Conservation (phyloP, 2,113 vertebrate species). For the Rhynchopsitta pachyrhyncha region DNA sequence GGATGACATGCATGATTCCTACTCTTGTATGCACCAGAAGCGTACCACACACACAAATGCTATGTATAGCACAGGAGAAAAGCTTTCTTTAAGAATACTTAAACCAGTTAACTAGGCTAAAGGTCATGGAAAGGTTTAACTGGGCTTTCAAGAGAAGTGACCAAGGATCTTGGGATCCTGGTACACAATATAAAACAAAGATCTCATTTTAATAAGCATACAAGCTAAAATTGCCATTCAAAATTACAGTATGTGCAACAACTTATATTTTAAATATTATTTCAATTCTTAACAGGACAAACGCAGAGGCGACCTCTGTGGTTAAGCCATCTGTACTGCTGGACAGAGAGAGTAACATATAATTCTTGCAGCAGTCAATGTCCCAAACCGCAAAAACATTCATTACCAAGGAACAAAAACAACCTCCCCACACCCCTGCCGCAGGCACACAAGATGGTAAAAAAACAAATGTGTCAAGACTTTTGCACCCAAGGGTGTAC, state of each 20-base stretch:
- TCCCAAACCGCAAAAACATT: constrained; percentile 36
- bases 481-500: background rate
- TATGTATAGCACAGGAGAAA: background rate
- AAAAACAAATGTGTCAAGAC: constrained; percentile 14
- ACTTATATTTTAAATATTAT: constrained; percentile 40
- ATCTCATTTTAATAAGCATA: constrained; percentile 11
- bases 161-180: background rate
- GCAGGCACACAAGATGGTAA: background rate
- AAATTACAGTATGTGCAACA: constrained; percentile 20
- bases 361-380: constrained; percentile 22
- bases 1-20: background rate
- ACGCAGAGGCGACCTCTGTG: background rate
- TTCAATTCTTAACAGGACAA: constrained; percentile 15
- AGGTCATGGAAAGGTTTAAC: constrained; percentile 20
- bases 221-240: constrained; percentile 9
- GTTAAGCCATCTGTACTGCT: constrained; percentile 18
- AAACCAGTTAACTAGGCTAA: constrained; percentile 1
- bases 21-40: background rate
- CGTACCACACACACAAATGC: background rate
- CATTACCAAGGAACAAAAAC: constrained; percentile 33
- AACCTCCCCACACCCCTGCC: background rate
- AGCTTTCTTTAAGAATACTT: background rate
- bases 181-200: background rate
- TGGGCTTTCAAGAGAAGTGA: background rate
- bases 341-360: background rate